phyloP scores from a whole-genome alignment of 2,888 invertebrate genomes.

The Ametastegia equiseti region DNA sequence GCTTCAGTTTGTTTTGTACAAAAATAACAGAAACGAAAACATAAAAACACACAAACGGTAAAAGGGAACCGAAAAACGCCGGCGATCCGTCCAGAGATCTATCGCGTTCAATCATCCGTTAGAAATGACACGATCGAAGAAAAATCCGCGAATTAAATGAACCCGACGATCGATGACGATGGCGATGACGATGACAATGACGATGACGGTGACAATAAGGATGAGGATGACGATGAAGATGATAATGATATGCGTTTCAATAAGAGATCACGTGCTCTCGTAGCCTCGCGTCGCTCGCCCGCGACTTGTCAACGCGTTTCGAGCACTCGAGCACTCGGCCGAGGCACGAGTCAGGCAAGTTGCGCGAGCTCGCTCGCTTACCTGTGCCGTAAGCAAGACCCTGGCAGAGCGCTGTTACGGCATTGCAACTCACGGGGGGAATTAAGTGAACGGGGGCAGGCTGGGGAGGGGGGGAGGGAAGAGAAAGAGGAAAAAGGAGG shows the following conservation, averaged over 20 bases:
- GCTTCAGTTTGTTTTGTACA: neutral
- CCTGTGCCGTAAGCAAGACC: slow-evolving; percentile 75
- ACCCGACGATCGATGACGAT: neutral
- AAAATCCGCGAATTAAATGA: neutral
- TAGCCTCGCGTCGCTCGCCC: slow-evolving; percentile 26
- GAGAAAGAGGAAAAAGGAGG: slow-evolving; percentile 36
- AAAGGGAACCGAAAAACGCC: neutral
- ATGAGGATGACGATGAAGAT: neutral
- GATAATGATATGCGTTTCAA: neutral
- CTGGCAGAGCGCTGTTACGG: slow-evolving; percentile 71
- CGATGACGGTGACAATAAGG: neutral
- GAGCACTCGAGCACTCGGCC: slow-evolving; percentile 47
- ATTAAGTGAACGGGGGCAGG: slow-evolving; percentile 53
- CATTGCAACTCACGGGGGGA: slow-evolving; percentile 70
- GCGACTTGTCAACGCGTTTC: slow-evolving; percentile 48
- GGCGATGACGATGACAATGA: neutral
- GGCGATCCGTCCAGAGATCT: neutral
- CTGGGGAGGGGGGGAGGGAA: slow-evolving; percentile 50
- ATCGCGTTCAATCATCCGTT: neutral
- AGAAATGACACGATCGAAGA: neutral
- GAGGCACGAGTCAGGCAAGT: slow-evolving; percentile 52
- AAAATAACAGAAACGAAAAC: neutral
- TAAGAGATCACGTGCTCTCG: slow-evolving; percentile 36
- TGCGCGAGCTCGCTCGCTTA: slow-evolving; percentile 66
- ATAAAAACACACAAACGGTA: neutral